Conservation (phyloP, 2,797 vertebrate genomes). For the Trichosurus vulpecula region DNA sequence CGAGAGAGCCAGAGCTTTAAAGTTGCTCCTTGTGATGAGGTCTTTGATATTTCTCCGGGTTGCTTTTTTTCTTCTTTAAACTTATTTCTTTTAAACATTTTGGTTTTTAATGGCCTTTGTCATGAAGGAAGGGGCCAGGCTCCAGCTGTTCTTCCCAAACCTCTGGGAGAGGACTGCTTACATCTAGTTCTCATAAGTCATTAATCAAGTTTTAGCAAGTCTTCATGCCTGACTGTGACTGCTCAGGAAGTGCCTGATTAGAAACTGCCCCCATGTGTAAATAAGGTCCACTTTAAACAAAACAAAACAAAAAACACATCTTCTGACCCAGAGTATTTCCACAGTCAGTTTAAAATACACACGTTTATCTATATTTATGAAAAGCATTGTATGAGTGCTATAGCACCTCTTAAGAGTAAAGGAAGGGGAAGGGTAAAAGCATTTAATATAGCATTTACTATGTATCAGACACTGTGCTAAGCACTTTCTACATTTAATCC, state of each 20-base stretch:
- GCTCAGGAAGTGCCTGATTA: constrained; percentile 83
- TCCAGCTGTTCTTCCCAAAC: constrained; percentile 87
- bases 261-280: constrained; percentile 81
- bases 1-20: constrained; percentile 72
- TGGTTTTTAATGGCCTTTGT: constrained; percentile 86
- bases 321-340: constrained; percentile 60
- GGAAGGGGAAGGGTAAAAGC: too few relatives aligned
- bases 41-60: constrained; percentile 72
- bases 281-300: constrained; percentile 58
- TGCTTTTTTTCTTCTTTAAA: constrained; percentile 77
- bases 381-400: neutral
- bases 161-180: constrained; percentile 87
- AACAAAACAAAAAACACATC: constrained; percentile 52
- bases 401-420: too few relatives aligned
- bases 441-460: too few relatives aligned
- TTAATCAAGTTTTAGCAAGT: constrained; percentile 84
- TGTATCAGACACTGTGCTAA: too few relatives aligned
- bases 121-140: constrained; percentile 84
- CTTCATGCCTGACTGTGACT: constrained; percentile 84
- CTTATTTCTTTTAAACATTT: constrained; percentile 72
- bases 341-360: constrained; percentile 44
- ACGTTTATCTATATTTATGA: constrained; percentile 9
- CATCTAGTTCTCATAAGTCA: constrained; percentile 86
- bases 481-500: too few relatives aligned
- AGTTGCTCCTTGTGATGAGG: constrained; percentile 68